These are phyloP conservation scores for Ellobius talpinus DNA, from an alignment of 2,113 vertebrate genomes.

Conservation along the genomic window DNA sequence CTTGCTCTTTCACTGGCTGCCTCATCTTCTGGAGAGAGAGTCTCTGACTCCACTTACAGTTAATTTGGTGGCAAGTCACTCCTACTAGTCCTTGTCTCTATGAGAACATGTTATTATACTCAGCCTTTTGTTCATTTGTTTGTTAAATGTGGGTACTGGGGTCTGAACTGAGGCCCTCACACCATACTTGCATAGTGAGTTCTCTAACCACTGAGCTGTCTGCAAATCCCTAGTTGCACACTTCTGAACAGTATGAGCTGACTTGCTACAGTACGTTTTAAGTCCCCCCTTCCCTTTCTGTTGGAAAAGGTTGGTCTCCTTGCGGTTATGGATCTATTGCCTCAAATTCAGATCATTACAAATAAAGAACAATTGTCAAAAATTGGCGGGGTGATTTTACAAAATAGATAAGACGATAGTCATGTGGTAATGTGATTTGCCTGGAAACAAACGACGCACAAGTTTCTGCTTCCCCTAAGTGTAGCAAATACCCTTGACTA, in stretches of 20 bases:
- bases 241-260: neutral
- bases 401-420: neutral
- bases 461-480: neutral
- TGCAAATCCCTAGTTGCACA: neutral
- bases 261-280: neutral
- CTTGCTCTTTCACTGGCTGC: neutral
- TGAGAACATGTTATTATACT: neutral
- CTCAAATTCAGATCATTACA: neutral
- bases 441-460: neutral
- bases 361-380: neutral
- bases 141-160: neutral
- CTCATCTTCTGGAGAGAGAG: too few relatives aligned
- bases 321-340: neutral
- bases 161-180: neutral
- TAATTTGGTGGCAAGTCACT: neutral
- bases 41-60: neutral
- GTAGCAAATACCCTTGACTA: neutral
- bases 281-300: neutral
- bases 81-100: neutral
- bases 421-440: neutral
- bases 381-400: neutral
- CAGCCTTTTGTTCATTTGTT: neutral
- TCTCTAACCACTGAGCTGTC: neutral
- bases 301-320: neutral
- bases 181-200: neutral